phyloP scores from a whole-genome alignment of 2,797 vertebrate genomes.

The Falco peregrinus region DNA sequence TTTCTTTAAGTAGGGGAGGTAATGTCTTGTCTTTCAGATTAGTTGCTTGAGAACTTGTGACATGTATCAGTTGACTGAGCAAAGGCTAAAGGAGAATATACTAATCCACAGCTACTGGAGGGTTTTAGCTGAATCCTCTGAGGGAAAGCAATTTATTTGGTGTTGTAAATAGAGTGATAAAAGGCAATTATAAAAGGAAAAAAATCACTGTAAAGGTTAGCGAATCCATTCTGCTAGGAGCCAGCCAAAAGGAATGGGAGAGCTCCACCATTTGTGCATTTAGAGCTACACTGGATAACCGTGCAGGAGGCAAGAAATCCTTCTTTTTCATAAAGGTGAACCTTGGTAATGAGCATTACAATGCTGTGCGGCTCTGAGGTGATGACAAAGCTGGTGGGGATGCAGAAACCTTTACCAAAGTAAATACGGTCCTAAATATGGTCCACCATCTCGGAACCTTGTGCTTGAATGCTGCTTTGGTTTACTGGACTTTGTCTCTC shows the following conservation, averaged over 20 bases:
- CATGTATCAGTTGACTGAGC: conserved; percentile 8
- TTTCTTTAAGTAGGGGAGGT: neutral
- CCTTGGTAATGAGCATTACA: neutral
- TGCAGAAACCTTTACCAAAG: neutral
- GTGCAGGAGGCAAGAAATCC: neutral
- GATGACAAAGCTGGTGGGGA: neutral
- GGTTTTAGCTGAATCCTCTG: conserved; percentile 13
- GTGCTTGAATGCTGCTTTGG: neutral
- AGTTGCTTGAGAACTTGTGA: neutral
- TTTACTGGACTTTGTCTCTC: neutral
- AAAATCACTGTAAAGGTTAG: neutral
- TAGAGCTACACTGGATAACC: neutral
- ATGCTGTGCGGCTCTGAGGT: neutral
- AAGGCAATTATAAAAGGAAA: neutral
- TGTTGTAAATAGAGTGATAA: conserved; percentile 20
- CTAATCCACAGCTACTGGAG: neutral
- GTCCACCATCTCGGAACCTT: neutral
- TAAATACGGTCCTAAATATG: neutral
- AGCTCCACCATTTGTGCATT: neutral
- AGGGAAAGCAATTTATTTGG: conserved; percentile 3
- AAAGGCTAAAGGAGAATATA: neutral
- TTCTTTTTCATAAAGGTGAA: neutral
- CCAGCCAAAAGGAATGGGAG: neutral
- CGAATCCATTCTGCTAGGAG: neutral
- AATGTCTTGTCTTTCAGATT: neutral